A percentile compares a stretch with the other conserved stretches of the same genome.
phyloP scores from a whole-genome alignment of 2,888 invertebrate species.

The Sclerodermus sp. region DNA sequence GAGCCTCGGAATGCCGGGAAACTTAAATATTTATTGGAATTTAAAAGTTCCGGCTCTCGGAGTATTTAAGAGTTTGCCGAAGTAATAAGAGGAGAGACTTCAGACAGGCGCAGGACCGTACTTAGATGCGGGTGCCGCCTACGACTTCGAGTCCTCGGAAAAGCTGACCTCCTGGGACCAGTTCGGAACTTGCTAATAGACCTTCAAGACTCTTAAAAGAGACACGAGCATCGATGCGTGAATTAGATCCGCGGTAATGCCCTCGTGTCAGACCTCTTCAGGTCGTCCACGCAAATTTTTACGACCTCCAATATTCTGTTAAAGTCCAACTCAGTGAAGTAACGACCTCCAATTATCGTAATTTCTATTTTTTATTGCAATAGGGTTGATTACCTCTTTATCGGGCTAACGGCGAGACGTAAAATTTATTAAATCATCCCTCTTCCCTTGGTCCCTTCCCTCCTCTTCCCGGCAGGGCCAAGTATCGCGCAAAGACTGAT shows the following conservation, averaged over 20 bases:
- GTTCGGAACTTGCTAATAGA: conserved; percentile 34
- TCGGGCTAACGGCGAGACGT: no score
- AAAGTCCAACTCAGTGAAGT: no score
- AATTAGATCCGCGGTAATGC: background rate
- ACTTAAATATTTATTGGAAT: conserved; percentile 54
- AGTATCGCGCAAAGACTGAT: no score
- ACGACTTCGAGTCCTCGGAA: background rate
- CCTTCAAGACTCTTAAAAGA: conserved; percentile 21
- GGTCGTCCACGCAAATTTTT: background rate
- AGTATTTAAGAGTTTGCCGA: conserved; percentile 49
- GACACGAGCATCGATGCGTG: conserved; percentile 16
- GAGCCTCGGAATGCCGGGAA: conserved; percentile 22
- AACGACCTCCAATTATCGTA: no score
- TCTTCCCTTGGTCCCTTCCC: no score
- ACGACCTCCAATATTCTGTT: background rate
- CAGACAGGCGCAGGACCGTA: background rate
- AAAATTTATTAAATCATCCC: no score
- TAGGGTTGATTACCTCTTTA: no score
- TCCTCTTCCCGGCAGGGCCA: no score
- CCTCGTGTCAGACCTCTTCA: background rate
- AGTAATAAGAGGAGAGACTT: conserved; percentile 40
- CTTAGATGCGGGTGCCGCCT: background rate
- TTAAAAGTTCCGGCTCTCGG: conserved; percentile 44
- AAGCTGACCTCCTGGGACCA: conserved; percentile 9
- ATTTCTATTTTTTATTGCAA: no score